Percentiles rank a stretch among this genome's conserved stretches.
Evolutionary conservation across 1,140 invertebrate species (phyloP).

Genomic region (Lethrus apterus): DNA sequence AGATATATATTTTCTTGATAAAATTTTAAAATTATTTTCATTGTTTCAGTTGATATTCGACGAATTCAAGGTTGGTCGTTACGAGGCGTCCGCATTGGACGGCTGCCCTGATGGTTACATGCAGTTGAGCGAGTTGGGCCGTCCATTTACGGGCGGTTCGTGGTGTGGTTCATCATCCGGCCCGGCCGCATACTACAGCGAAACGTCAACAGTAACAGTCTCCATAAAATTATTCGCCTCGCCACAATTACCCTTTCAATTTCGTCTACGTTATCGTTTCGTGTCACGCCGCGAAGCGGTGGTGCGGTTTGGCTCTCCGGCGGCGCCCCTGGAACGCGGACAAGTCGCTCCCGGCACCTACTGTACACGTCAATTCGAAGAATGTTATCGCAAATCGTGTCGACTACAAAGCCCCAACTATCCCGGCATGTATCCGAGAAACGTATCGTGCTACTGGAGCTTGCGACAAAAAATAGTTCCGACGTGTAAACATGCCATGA

Average conservation of each 20-base stretch:
- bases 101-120: slow-evolving; percentile 77
- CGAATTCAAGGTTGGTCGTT: slow-evolving; percentile 70
- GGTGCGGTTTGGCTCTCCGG: slow-evolving; percentile 64
- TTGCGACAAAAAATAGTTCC: slow-evolving; percentile 74
- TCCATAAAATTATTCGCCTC: slow-evolving; percentile 62
- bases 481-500: slow-evolving; percentile 83
- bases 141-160: slow-evolving; percentile 73
- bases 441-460: slow-evolving; percentile 77
- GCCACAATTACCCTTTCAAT: slow-evolving; percentile 61
- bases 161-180: slow-evolving; percentile 72
- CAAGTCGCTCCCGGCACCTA: slow-evolving; percentile 77
- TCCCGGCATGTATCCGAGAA: slow-evolving; percentile 82
- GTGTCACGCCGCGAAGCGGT: slow-evolving; percentile 65
- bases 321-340: slow-evolving; percentile 65
- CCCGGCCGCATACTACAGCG: slow-evolving; percentile 75
- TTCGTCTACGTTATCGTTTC: slow-evolving; percentile 71
- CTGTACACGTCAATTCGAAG: slow-evolving; percentile 80
- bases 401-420: slow-evolving; percentile 82
- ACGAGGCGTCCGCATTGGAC: slow-evolving; percentile 56
- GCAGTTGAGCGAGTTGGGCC: slow-evolving; percentile 71
- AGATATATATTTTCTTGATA: neutral
- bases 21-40: slow-evolving; percentile 2
- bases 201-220: slow-evolving; percentile 72
- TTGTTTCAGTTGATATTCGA: slow-evolving; percentile 68
- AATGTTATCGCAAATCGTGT: slow-evolving; percentile 76